A percentile compares a stretch with the other conserved stretches of the same genome.
Evolutionary conservation across 2,888 invertebrate species (phyloP).

Genomic region (Amblyteles armatorius): DNA sequence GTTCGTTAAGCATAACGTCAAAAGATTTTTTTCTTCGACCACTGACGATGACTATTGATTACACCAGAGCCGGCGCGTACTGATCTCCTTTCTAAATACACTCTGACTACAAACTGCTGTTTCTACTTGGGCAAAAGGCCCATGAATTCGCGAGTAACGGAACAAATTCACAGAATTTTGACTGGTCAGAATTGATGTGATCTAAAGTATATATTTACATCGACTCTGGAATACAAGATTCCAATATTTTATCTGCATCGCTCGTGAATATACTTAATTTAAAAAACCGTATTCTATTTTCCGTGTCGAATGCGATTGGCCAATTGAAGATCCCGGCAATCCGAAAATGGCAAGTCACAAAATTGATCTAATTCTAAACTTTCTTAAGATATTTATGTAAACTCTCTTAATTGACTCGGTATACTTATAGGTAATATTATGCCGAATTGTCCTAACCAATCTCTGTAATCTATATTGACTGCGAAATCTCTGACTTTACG

Average conservation of each 20-base stretch:
- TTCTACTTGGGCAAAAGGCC: neutral
- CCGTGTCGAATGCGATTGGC: no score
- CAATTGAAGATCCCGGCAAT: no score
- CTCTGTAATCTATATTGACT: neutral
- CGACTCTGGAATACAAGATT: no score
- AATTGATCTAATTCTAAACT: neutral
- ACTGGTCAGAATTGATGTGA: no score
- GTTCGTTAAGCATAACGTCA: slow-evolving; percentile 50
- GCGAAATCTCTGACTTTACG: neutral
- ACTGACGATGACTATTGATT: slow-evolving; percentile 23
- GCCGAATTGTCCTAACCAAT: neutral
- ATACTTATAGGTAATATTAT: neutral
- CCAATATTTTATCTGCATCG: no score
- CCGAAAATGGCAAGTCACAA: no score
- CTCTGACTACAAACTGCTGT: neutral
- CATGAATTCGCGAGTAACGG: neutral
- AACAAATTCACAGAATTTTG: no score
- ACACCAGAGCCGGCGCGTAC: neutral
- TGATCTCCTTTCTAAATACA: neutral
- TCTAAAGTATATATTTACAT: no score
- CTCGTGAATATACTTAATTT: no score
- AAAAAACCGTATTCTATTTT: no score
- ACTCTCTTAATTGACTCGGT: neutral
- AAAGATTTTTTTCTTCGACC: slow-evolving; percentile 27
- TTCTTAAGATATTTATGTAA: neutral